These are phyloP conservation scores for Melanophora roralis DNA, from an alignment of 2,888 invertebrate genomes.

Conservation along the genomic window DNA sequence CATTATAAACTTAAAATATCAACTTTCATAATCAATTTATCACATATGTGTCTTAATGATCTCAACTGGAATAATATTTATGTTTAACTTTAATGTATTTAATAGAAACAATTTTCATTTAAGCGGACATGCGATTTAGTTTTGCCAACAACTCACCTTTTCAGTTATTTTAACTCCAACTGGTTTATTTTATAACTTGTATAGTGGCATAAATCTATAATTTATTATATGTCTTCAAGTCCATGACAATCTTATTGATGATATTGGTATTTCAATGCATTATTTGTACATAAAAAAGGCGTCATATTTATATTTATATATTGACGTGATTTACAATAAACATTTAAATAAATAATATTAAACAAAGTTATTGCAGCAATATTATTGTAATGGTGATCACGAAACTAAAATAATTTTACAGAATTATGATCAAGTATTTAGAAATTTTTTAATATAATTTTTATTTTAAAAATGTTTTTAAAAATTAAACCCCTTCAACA, in stretches of 20 bases:
- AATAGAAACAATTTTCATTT: background rate
- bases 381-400: background rate
- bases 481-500: too few relatives aligned
- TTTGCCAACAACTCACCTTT: background rate
- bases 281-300: slow-evolving; percentile 38
- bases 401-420: too few relatives aligned
- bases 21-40: slow-evolving; percentile 22
- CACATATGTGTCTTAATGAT: background rate
- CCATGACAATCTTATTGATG: slow-evolving; percentile 41
- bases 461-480: too few relatives aligned
- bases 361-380: background rate
- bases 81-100: background rate
- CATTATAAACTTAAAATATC: background rate
- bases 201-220: background rate
- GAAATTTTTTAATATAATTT: too few relatives aligned
- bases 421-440: too few relatives aligned
- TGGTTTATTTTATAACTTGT: slow-evolving; percentile 3
- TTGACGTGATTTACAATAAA: slow-evolving; percentile 5
- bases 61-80: slow-evolving; percentile 8
- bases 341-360: slow-evolving; percentile 1
- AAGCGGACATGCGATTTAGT: slow-evolving; percentile 15
- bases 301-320: slow-evolving; percentile 34
- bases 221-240: slow-evolving; percentile 31
- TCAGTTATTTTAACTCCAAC: background rate
- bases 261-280: slow-evolving; percentile 28